Percentiles rank a stretch among this genome's conserved stretches.
These are phyloP conservation scores for cattle (Bos taurus) DNA, from an alignment of 2,113 vertebrate genomes.

Conservation along the genomic window DNA sequence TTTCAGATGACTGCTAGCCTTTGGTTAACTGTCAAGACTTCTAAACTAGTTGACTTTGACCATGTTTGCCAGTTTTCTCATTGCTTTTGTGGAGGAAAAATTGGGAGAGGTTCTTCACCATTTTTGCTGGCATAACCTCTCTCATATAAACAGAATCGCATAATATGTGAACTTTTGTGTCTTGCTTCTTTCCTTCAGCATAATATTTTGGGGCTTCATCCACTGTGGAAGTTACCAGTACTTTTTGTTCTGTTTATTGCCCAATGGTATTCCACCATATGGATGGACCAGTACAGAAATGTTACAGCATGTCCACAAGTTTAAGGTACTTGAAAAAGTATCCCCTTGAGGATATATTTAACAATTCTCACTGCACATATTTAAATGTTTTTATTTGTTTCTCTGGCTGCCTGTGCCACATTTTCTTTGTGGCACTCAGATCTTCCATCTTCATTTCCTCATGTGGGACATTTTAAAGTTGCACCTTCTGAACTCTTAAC, in stretches of 20 bases:
- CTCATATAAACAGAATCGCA: background rate
- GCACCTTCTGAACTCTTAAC: background rate
- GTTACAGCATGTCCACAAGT: background rate
- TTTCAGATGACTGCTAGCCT: background rate
- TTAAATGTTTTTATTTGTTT: background rate
- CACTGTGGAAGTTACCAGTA: background rate
- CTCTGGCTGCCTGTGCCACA: background rate
- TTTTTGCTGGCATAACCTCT: background rate
- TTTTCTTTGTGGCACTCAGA: background rate
- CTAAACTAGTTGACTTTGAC: background rate
- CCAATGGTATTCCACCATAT: background rate
- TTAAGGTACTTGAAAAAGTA: background rate
- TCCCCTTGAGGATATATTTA: background rate
- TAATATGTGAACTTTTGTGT: background rate
- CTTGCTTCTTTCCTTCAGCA: background rate
- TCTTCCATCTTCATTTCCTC: background rate
- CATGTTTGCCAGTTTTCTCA: background rate
- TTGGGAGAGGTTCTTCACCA: background rate
- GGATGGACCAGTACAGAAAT: background rate
- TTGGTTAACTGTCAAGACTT: background rate
- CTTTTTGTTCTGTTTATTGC: background rate
- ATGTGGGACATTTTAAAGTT: background rate
- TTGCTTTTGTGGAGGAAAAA: background rate
- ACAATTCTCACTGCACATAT: background rate
- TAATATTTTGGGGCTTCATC: background rate